Base-by-base conservation (phyloP, 1,140 invertebrate species). In the Pseudomyrmex sp. region DNA sequence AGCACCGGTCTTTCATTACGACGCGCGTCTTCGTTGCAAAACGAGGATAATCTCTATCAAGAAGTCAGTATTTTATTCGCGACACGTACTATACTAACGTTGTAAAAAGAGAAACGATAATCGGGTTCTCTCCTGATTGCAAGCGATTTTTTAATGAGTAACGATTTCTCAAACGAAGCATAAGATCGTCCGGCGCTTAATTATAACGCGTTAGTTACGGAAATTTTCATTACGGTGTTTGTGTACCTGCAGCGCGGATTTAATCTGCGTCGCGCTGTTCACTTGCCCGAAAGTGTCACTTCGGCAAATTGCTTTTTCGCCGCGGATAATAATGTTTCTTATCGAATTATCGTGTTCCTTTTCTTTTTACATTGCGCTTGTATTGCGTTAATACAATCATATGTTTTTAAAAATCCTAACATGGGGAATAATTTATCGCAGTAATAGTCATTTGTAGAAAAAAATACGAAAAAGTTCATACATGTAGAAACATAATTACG, bases 81-180 rank as follows among this genome's bases (percentile, higher is more conserved):
- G 48, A 8, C 13, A 15, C 1, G 18, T 15, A 15, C n/a, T 54
- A 52, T 54, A 35, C 18, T 23, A 2, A 8, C 3, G 8, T 54
- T 44, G 15, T 1, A 1, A 48, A 20, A 5, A 18, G 26, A 46
- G 52, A 20, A 13, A 44, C 35, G 20, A 35, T 13, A 72, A 0
- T 75, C 50, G 4, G 5, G 4, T 23, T 15, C 13, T 72, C 48
- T 4, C 20, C 54, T 75, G 18, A 63, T 61, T 54, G 48, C 18
- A 66, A 46, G 61, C 75, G 63, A 58, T 75, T 54, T 83, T 35
- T 83, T 84, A 83, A 85, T 61, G 54, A 85, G 62, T 75, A 68
- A 61, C 18, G 20, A 50, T 72, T 52, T 74, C 73, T 58, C 54
- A 12, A 61, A 54, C 66, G 54, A 18, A 61, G 66, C 66, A 72